These are phyloP conservation scores for Himalopsyche tibetana DNA, from an alignment of 2,888 invertebrate species.

Conservation along the genomic window DNA sequence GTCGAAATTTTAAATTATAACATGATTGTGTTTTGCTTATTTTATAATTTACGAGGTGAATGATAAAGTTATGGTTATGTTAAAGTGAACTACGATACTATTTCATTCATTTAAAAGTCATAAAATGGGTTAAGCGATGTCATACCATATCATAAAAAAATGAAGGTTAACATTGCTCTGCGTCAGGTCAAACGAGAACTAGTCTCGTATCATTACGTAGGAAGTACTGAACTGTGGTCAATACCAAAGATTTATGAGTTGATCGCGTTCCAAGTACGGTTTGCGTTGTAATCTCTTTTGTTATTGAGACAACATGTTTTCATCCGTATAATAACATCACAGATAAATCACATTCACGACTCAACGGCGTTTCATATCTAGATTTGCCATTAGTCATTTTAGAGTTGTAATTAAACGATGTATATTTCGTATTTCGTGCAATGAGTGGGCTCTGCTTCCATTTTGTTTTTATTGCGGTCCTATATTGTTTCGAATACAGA, in stretches of 20 bases:
- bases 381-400: constrained; percentile 63
- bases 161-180: not conserved
- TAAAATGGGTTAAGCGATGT: constrained; percentile 30
- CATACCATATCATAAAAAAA: not conserved
- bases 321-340: constrained; percentile 34
- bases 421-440: constrained; percentile 50
- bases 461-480: constrained; percentile 44
- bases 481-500: constrained; percentile 51
- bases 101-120: not conserved
- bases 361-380: constrained; percentile 58
- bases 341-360: constrained; percentile 63
- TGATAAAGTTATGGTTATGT: too few relatives aligned
- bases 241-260: constrained; percentile 50
- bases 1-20: too few relatives aligned
- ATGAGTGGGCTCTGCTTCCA: constrained; percentile 54
- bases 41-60: too few relatives aligned
- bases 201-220: constrained; percentile 31
- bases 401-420: constrained; percentile 63
- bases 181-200: constrained; percentile 8
- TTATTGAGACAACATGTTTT: constrained; percentile 49
- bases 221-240: not conserved
- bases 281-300: constrained; percentile 55
- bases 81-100: too few relatives aligned
- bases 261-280: constrained; percentile 49
- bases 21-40: too few relatives aligned